Percentiles rank a stretch among this genome's conserved stretches.
Evolutionary conservation across 1,140 invertebrate species (phyloP).

Genomic region (Drosophila teissieri): DNA sequence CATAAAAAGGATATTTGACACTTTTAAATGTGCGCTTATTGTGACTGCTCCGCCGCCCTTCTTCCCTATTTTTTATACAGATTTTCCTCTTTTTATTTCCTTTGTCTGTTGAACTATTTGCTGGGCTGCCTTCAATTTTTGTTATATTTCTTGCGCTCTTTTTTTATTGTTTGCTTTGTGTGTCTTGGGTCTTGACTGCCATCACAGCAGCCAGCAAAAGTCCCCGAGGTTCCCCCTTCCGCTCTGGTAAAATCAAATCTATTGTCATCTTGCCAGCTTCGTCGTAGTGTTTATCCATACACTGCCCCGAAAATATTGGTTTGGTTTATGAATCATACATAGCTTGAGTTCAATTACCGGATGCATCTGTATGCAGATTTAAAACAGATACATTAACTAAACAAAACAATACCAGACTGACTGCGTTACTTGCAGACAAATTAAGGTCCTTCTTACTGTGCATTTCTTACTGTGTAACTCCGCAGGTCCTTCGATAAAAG

Average conservation of each 20-base stretch:
- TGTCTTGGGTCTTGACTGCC: conserved; percentile 74
- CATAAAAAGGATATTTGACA: conserved; percentile 83
- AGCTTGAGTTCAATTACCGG: too few species aligned
- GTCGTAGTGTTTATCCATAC: conserved; percentile 23
- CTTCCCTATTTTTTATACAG: conserved; percentile 15
- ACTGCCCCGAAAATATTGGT: background rate
- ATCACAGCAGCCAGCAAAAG: conserved; percentile 33
- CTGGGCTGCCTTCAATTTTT: conserved; percentile 76
- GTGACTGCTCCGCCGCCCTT: conserved; percentile 48
- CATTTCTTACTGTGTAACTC: background rate
- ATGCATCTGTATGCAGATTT: too few species aligned
- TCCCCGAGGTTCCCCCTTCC: conserved; percentile 42
- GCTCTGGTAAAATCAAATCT: conserved; percentile 75
- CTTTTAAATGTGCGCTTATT: conserved; percentile 84
- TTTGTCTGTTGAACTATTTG: conserved; percentile 80
- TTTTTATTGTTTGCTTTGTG: conserved; percentile 76
- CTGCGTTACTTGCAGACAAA: too few species aligned
- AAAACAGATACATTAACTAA: too few species aligned
- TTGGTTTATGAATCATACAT: background rate
- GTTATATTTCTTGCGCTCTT: conserved; percentile 73
- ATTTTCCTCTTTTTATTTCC: conserved; percentile 36
- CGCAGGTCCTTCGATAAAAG: conserved; percentile 1
- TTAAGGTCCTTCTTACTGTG: too few species aligned
- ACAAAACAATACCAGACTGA: too few species aligned
- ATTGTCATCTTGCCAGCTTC: conserved; percentile 79